Percentiles rank a stretch among this genome's conserved stretches.
Conservation (phyloP, 2,888 invertebrate species). For the Drosophila peninsularis region DNA sequence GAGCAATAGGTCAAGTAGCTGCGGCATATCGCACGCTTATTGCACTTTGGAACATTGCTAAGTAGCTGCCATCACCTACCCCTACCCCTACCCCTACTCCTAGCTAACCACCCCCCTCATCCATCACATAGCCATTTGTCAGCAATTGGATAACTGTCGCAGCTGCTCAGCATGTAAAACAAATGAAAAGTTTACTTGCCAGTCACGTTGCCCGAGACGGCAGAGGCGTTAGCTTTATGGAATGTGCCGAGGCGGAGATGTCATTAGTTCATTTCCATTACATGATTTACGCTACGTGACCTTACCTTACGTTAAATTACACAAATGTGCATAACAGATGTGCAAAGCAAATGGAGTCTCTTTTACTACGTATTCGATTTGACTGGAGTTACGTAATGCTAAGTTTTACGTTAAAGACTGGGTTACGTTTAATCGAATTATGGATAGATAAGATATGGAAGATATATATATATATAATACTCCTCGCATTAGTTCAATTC, state of each 20-base stretch:
- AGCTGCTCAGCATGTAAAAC: constrained; percentile 9
- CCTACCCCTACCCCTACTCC: neutral
- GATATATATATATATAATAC: too few species aligned
- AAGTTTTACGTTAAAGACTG: neutral
- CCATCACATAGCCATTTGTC: constrained; percentile 6
- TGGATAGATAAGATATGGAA: too few species aligned
- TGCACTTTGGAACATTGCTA: constrained; percentile 7
- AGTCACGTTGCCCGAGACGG: constrained; percentile 2
- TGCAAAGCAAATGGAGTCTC: neutral
- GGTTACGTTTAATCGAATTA: too few species aligned
- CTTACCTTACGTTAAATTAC: neutral
- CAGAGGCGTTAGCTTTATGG: neutral
- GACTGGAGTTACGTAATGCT: neutral
- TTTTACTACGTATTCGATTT: neutral
- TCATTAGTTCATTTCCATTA: constrained; percentile 7
- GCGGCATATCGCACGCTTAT: constrained; percentile 8
- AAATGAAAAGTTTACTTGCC: constrained; percentile 6
- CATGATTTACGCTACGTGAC: constrained; percentile 4
- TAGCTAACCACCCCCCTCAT: neutral
- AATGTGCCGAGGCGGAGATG: neutral
- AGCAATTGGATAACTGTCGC: constrained; percentile 12
- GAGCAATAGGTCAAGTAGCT: constrained; percentile 10
- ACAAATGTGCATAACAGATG: neutral
- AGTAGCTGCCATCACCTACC: neutral
- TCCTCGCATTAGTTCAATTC: too few species aligned